Conservation (phyloP, 2,888 invertebrate species). For the Cantharis lateralis region DNA sequence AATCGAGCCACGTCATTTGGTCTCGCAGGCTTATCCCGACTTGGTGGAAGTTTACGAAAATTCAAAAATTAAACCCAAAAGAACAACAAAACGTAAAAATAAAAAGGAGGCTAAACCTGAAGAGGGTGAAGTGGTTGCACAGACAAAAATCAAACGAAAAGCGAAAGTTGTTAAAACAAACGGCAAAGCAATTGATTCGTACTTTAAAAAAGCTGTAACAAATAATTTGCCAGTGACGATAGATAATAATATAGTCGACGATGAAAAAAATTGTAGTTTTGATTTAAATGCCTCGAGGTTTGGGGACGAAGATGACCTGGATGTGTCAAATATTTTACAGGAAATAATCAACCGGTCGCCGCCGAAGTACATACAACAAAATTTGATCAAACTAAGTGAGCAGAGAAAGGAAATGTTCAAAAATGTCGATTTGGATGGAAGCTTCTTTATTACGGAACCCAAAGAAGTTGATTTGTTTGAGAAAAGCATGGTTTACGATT, state of each 20-base stretch:
- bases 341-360: constrained; percentile 54
- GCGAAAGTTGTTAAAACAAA: constrained; percentile 25
- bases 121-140: constrained; percentile 36
- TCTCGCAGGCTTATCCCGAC: constrained; percentile 66
- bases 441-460: constrained; percentile 44
- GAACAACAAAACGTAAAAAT: constrained; percentile 35
- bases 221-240: constrained; percentile 44
- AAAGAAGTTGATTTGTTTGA: constrained; percentile 66
- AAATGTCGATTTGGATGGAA: constrained; percentile 33
- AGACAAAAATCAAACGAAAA: constrained; percentile 44
- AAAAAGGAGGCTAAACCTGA: constrained; percentile 31
- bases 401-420: neutral
- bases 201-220: constrained; percentile 39
- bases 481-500: constrained; percentile 55
- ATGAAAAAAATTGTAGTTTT: constrained; percentile 17
- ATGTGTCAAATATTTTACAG: constrained; percentile 62
- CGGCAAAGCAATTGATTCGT: constrained; percentile 42
- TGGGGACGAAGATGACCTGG: constrained; percentile 54
- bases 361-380: constrained; percentile 37
- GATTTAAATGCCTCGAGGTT: constrained; percentile 46
- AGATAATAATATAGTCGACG: neutral
- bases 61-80: constrained; percentile 58
- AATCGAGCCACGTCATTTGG: constrained; percentile 69
- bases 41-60: constrained; percentile 63
- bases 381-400: constrained; percentile 31